Percentiles rank a stretch among this genome's conserved stretches.
These are phyloP conservation scores for Ornithoptera alexandrae DNA, from an alignment of 2,888 invertebrate species.

Conservation along the genomic window DNA sequence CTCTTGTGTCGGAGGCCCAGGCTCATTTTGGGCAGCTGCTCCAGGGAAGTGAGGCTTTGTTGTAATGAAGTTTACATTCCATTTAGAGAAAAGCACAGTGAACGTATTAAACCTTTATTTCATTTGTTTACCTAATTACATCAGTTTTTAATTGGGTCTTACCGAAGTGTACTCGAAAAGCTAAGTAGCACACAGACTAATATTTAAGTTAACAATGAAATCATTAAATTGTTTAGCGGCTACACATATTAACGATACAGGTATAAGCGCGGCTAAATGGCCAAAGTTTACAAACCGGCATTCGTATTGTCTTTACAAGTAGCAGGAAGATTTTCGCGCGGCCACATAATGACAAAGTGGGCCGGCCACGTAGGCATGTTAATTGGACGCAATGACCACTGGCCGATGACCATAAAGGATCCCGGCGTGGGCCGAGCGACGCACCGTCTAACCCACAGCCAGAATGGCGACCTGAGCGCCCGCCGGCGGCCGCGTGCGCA, in stretches of 20 bases:
- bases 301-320: conserved; percentile 30
- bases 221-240: too few relatives aligned
- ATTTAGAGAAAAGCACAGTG: too few relatives aligned
- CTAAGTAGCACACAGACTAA: too few relatives aligned
- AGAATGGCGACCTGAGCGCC: conserved; percentile 36
- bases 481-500: conserved; percentile 16
- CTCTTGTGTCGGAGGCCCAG: too few relatives aligned
- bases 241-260: background rate
- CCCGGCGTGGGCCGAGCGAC: conserved; percentile 68
- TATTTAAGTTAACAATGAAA: too few relatives aligned
- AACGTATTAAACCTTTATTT: too few relatives aligned
- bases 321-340: conserved; percentile 67
- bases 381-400: conserved; percentile 74
- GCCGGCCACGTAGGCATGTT: conserved; percentile 75
- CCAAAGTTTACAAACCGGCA: background rate
- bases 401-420: conserved; percentile 68
- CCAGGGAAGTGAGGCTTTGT: too few relatives aligned
- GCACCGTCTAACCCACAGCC: conserved; percentile 61
- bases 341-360: conserved; percentile 64
- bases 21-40: too few relatives aligned
- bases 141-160: too few relatives aligned
- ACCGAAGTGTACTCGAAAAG: too few relatives aligned
- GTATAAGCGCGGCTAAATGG: background rate
- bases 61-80: too few relatives aligned
- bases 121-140: too few relatives aligned